A percentile compares a stretch with the other conserved stretches of the same genome.
phyloP scores from a whole-genome alignment of 2,113 vertebrate species.

The Syrrhaptes paradoxus region DNA sequence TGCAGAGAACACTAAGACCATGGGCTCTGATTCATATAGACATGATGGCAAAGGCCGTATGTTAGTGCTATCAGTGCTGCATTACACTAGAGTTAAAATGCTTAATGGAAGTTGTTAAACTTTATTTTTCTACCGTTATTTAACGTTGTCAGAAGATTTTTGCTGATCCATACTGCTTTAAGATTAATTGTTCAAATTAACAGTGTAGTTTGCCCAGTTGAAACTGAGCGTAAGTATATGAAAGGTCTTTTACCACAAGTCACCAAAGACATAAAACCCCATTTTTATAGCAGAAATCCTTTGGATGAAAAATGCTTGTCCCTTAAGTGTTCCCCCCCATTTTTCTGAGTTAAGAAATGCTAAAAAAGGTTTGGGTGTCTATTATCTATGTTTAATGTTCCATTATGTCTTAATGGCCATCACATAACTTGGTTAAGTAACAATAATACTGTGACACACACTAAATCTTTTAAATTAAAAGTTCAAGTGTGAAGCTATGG shows the following conservation, averaged over 20 bases:
- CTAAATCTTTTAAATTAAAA: neutral
- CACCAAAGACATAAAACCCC: neutral
- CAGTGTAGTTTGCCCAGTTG: neutral
- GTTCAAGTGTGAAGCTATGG: neutral
- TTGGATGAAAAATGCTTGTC: neutral
- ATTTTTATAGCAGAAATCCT: neutral
- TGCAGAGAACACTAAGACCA: neutral
- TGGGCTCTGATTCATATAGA: neutral
- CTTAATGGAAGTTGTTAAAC: slow-evolving; percentile 28
- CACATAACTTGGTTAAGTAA: neutral
- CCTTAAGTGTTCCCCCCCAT: neutral
- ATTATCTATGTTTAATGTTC: neutral
- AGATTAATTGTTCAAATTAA: slow-evolving; percentile 21
- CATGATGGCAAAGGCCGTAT: neutral
- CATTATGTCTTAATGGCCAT: neutral
- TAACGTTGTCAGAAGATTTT: slow-evolving; percentile 24
- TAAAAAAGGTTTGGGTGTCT: neutral
- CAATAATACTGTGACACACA: neutral
- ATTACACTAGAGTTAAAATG: slow-evolving; percentile 26
- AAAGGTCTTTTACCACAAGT: neutral
- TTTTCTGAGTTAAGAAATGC: neutral
- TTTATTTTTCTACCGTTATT: slow-evolving; percentile 35
- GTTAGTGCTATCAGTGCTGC: slow-evolving; percentile 14
- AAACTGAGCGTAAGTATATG: neutral
- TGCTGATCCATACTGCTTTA: slow-evolving; percentile 40